Evolutionary conservation across 2,888 invertebrate genomes (phyloP), one percentile per base, ranked within the genome.

Genomic region (Scrobipalpa costella): DNA sequence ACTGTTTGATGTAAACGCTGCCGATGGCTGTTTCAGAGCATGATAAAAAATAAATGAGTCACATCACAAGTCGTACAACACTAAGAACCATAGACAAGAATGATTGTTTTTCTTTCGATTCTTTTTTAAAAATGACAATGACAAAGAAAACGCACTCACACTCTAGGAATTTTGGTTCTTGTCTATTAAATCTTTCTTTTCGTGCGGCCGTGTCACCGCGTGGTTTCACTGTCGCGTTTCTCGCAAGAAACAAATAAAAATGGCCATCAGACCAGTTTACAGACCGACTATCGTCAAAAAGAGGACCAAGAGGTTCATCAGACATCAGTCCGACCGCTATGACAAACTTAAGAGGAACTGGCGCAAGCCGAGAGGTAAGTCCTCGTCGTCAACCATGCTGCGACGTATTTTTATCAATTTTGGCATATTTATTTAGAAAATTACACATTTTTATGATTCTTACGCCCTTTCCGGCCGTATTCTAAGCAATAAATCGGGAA

Each of bases 251-350:
- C 74, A 76, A 87, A 81, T 79, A 85, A 95, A 93, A 92, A 96
- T 96, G 96, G 96, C 97, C 84, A 97, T 97, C 84, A 93, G 96
- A 91, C 98, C 98, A 76, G 95, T 96, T 69, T 96, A 96, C 83
- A 95, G 96, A 86, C 96, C 97, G 38, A 95, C 93, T 81, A 97
- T 98, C 86, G 95, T 98, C 73, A 99, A 99, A 93, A 99, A 99
- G 94, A 95, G 99, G 91, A 97, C 97, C 77, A 99, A 99, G 93
- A 97, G 97, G 92, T 99, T 99, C 92, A 98, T 97, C 81, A 95
- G 99, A 73, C 99, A 99, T 92, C 99, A 99, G 90, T 98, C 98
- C 81, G 99, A 99, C 92, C 95, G 99, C 86, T 99, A 99, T 95
- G 95, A 95, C 74, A 98, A 98, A 92, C 93, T 99, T 73, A 98